phyloP scores from a whole-genome alignment of 1,140 invertebrate genomes.

The Philaenus spumarius region DNA sequence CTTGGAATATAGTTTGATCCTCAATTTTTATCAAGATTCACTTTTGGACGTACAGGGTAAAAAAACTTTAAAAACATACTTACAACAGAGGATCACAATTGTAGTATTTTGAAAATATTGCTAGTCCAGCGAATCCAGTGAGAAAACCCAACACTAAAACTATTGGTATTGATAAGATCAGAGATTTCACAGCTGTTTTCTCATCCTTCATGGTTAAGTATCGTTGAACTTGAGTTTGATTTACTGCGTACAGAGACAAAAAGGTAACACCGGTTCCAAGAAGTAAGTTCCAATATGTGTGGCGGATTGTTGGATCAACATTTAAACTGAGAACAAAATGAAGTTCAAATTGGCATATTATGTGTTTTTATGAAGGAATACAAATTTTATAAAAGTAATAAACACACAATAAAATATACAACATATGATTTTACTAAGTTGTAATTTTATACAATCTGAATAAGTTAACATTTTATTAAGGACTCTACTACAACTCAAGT shows the following conservation, averaged over 20 bases:
- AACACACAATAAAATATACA: no score
- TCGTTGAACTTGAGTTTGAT: conserved; percentile 83
- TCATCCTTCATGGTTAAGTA: conserved; percentile 64
- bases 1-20: no score
- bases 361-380: no score
- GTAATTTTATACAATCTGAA: no score
- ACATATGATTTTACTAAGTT: no score
- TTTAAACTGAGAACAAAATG: conserved; percentile 37
- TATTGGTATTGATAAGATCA: conserved; percentile 66
- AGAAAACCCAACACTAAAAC: conserved; percentile 56
- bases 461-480: no score
- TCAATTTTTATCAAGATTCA: no score
- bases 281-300: conserved; percentile 64
- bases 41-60: no score
- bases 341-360: background rate
- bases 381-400: no score
- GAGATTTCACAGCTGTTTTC: conserved; percentile 51
- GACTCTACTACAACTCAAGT: no score
- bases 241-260: conserved; percentile 70
- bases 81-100: conserved; percentile 60
- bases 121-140: conserved; percentile 69
- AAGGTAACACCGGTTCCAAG: conserved; percentile 68
- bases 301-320: conserved; percentile 63
- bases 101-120: conserved; percentile 68
- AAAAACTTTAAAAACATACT: background rate